phyloP scores from a whole-genome alignment of 2,113 vertebrate genomes.

The Plotosus lineatus region DNA sequence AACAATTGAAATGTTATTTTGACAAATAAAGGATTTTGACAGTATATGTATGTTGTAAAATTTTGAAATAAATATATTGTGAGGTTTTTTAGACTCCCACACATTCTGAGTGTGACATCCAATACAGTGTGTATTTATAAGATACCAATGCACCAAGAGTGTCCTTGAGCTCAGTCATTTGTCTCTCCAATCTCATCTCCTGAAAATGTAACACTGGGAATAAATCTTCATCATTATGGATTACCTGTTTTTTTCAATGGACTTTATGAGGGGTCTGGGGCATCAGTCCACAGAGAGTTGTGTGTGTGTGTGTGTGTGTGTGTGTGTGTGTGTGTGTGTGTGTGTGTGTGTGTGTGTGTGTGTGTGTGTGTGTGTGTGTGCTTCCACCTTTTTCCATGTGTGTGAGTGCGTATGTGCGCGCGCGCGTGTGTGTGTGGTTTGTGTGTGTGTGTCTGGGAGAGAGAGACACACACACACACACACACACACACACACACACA shows the following conservation, averaged over 20 bases:
- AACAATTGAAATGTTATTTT: neutral
- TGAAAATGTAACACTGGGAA: neutral
- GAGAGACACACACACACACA: neutral
- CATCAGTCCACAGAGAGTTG: neutral
- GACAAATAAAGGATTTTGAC: neutral
- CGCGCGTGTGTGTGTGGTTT: slow-evolving; percentile 30
- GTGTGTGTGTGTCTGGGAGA: neutral
- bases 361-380: neutral
- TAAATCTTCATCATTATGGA: slow-evolving; percentile 18
- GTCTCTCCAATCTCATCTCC: slow-evolving; percentile 15
- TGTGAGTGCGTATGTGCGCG: too few relatives aligned
- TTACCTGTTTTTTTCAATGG: slow-evolving; percentile 21
- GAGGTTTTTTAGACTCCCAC: neutral
- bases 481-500: slow-evolving; percentile 5
- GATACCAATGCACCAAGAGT: neutral
- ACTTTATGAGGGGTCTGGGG: slow-evolving; percentile 12
- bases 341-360: slow-evolving; percentile 23
- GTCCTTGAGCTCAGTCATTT: neutral
- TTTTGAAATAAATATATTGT: neutral
- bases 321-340: slow-evolving; percentile 14
- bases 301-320: slow-evolving; percentile 30
- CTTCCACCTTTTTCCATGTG: too few relatives aligned
- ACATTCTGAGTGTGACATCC: neutral
- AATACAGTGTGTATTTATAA: slow-evolving; percentile 10
- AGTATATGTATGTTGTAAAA: neutral